phyloP scores from a whole-genome alignment of 2,113 vertebrate genomes.

The Amblyornis subalaris region DNA sequence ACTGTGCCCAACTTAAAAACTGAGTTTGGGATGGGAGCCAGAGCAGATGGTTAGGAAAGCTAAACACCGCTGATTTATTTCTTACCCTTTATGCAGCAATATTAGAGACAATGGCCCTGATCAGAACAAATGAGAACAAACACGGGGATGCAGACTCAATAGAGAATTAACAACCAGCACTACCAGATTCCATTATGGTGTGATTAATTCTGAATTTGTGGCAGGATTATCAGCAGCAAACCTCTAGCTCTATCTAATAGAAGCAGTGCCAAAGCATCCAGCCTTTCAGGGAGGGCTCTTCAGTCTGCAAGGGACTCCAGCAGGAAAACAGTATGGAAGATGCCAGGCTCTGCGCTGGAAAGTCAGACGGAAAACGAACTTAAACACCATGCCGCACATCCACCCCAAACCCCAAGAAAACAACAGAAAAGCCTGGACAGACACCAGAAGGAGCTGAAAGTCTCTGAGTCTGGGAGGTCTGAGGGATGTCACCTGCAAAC shows the following conservation, averaged over 20 bases:
- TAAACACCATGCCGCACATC: neutral
- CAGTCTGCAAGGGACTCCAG: neutral
- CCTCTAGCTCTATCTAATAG: neutral
- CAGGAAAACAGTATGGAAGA: neutral
- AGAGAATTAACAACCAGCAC: slow-evolving; percentile 73
- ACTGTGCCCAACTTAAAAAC: slow-evolving; percentile 73
- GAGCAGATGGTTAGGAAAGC: slow-evolving; percentile 78
- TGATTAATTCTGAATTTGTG: slow-evolving; percentile 70
- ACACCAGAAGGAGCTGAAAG: neutral
- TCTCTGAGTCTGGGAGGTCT: neutral
- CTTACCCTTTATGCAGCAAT: slow-evolving; percentile 74
- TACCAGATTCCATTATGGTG: slow-evolving; percentile 66
- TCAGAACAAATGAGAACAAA: slow-evolving; percentile 79
- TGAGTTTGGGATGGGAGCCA: slow-evolving; percentile 73
- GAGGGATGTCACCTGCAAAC: neutral
- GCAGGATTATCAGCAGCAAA: slow-evolving; percentile 54
- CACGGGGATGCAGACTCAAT: slow-evolving; percentile 68
- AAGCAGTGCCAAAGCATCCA: neutral
- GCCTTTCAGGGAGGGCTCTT: neutral
- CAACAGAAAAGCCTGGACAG: neutral
- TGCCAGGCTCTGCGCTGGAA: neutral
- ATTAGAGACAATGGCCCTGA: slow-evolving; percentile 79
- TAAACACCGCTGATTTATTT: slow-evolving; percentile 81
- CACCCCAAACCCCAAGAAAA: neutral
- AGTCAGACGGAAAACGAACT: neutral